Percentiles rank a stretch among this genome's conserved stretches.
Conservation (phyloP, 1,140 invertebrate genomes). For the Drosophila prosaltans region DNA sequence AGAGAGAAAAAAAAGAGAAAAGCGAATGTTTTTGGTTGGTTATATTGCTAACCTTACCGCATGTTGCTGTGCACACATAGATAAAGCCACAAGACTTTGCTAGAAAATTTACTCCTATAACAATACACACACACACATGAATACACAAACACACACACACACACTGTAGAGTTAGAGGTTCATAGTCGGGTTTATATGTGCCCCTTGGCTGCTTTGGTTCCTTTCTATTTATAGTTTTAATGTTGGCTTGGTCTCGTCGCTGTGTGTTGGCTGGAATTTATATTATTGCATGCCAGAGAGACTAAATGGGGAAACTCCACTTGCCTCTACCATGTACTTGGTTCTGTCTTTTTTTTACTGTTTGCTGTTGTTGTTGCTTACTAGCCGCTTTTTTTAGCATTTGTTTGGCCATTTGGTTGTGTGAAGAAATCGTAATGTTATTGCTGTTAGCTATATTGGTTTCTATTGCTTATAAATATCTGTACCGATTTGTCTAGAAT, state of each 20-base stretch:
- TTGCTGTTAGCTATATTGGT: constrained; percentile 43
- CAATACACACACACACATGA: constrained; percentile 13
- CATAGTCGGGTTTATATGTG: background rate
- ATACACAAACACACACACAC: constrained; percentile 18
- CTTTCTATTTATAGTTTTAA: constrained; percentile 58
- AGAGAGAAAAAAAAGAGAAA: background rate
- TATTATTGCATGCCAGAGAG: constrained; percentile 74
- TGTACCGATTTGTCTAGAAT: constrained; percentile 42
- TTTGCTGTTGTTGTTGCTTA: background rate
- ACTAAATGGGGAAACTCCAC: constrained; percentile 33
- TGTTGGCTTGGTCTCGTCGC: constrained; percentile 42
- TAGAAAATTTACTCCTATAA: constrained; percentile 65
- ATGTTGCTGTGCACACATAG: constrained; percentile 47
- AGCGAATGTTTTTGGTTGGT: constrained; percentile 41
- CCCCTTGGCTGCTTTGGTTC: constrained; percentile 11
- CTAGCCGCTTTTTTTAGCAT: background rate
- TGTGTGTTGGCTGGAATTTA: constrained; percentile 59
- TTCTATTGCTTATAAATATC: constrained; percentile 69
- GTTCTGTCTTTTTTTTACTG: background rate
- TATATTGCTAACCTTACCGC: constrained; percentile 37
- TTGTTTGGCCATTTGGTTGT: constrained; percentile 4
- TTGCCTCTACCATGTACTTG: background rate
- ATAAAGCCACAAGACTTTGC: constrained; percentile 65
- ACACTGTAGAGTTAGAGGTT: constrained; percentile 2
- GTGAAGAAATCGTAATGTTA: constrained; percentile 60